Evolutionary conservation across 2,797 vertebrate species (phyloP).

Genomic region (Parauchenoglanis ngamensis): DNA sequence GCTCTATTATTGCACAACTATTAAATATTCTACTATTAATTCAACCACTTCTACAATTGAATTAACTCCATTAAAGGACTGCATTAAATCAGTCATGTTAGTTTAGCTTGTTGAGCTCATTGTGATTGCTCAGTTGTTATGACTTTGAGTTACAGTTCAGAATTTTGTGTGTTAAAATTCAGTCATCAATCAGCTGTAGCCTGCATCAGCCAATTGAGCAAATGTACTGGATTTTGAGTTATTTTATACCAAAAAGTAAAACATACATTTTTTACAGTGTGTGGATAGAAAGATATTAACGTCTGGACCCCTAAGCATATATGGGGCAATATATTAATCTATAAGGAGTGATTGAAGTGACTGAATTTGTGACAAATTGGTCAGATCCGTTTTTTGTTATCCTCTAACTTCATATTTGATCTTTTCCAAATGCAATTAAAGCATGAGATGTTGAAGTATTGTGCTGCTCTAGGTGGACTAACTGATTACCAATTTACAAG

Average conservation of each 20-base stretch:
- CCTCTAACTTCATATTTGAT: neutral
- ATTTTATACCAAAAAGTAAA: neutral
- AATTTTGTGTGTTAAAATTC: neutral
- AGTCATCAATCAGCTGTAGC: neutral
- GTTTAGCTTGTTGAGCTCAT: neutral
- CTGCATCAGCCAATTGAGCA: neutral
- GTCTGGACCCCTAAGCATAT: neutral
- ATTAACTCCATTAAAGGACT: neutral
- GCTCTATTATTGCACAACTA: neutral
- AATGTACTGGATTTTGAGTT: neutral
- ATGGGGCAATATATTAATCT: neutral
- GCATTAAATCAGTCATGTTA: neutral
- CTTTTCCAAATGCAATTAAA: slow-evolving; percentile 1
- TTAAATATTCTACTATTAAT: neutral
- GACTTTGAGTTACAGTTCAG: neutral
- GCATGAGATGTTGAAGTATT: neutral
- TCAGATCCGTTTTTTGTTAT: neutral
- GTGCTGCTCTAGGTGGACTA: neutral
- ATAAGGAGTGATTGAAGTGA: neutral
- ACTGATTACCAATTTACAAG: slow-evolving; percentile 7
- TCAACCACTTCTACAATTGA: neutral
- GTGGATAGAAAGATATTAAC: neutral
- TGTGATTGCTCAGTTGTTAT: neutral
- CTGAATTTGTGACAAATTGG: neutral
- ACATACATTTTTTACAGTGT: neutral